Conservation (phyloP, 2,113 vertebrate species). For the Poecile atricapillus region DNA sequence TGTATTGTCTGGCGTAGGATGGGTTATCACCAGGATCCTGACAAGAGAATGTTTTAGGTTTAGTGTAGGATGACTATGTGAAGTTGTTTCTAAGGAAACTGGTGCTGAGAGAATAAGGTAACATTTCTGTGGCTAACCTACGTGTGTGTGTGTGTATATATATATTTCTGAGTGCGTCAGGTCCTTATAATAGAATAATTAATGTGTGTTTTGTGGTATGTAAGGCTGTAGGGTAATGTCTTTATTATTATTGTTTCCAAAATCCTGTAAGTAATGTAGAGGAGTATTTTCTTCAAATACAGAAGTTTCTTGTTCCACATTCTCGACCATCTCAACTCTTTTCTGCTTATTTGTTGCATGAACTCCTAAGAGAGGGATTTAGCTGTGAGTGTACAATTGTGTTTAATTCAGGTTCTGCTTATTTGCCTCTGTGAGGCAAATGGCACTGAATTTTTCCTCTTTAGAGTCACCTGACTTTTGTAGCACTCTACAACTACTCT, state of each 20-base stretch:
- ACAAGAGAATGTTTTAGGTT: conserved; percentile 10
- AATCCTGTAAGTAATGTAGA: not conserved
- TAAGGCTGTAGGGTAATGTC: not conserved
- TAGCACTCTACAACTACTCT: not conserved
- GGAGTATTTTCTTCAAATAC: not conserved
- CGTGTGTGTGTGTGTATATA: not conserved
- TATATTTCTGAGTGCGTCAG: not conserved
- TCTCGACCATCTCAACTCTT: not conserved
- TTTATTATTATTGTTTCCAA: not conserved
- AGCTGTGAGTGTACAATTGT: not conserved
- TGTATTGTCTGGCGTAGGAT: conserved; percentile 7
- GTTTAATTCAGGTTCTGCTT: not conserved
- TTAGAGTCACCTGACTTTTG: not conserved
- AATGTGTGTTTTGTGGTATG: not conserved
- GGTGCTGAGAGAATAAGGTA: conserved; percentile 39
- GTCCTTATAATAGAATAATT: not conserved
- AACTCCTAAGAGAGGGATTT: not conserved
- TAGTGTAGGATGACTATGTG: conserved; percentile 40
- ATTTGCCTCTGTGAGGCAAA: not conserved
- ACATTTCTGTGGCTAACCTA: not conserved
- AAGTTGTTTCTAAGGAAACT: conserved; percentile 65
- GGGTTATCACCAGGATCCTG: conserved; percentile 8
- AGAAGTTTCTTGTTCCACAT: not conserved
- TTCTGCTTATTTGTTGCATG: not conserved
- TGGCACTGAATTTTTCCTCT: not conserved